These are phyloP conservation scores for Anastrepha ludens DNA, from an alignment of 1,140 invertebrate species.

Conservation along the genomic window DNA sequence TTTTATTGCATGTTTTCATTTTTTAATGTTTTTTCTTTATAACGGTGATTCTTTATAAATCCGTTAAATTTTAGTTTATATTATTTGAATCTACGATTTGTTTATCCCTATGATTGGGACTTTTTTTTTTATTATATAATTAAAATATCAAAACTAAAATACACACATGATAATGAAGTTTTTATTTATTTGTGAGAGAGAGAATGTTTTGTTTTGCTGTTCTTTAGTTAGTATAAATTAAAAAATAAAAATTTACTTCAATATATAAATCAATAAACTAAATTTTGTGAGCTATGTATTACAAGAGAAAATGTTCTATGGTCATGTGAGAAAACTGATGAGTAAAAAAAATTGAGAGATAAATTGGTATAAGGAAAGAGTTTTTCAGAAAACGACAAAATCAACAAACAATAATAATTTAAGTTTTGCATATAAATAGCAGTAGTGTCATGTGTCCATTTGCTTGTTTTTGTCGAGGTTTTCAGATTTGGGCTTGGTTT, in stretches of 20 bases:
- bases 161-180: conserved; percentile 62
- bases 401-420: conserved; percentile 7
- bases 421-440: not conserved
- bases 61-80: conserved; percentile 61
- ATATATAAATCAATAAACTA: conserved; percentile 50
- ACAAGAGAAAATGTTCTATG: not conserved
- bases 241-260: conserved; percentile 56
- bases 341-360: conserved; percentile 8
- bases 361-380: not conserved
- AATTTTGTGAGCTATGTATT: conserved; percentile 40
- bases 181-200: conserved; percentile 63
- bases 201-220: conserved; percentile 58
- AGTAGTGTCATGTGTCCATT: not conserved
- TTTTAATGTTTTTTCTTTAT: conserved; percentile 51
- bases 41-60: conserved; percentile 60
- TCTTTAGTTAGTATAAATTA: conserved; percentile 56
- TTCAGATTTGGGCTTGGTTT: not conserved
- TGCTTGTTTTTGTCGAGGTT: not conserved
- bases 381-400: conserved; percentile 13
- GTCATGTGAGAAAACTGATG: conserved; percentile 13
- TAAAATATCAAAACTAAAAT: conserved; percentile 60
- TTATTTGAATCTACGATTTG: conserved; percentile 59
- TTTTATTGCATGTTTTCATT: conserved; percentile 71
- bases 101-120: conserved; percentile 58
- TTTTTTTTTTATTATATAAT: conserved; percentile 57